Base-by-base conservation (phyloP, 2,888 invertebrate species). In the Drosophila borborema region DNA sequence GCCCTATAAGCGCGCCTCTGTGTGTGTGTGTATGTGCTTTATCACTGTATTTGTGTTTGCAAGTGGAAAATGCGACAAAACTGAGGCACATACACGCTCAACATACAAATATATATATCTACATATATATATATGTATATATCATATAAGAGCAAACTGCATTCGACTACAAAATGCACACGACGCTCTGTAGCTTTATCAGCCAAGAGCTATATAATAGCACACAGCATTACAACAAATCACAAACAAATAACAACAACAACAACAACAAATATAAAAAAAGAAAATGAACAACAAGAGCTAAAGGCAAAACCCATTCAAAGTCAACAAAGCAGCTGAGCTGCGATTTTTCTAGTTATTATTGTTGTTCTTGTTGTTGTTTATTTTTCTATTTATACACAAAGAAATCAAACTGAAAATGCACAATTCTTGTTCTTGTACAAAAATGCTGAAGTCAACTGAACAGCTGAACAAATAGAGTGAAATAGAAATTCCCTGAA, bases 31-130 rank as follows among this genome's bases (percentile, higher is more conserved):
- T 56, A 8, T 51, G 34, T 53, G 10, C 43, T 40, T 16, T 43
- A 46, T 31, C 18, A n/a, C 18, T 58, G 18, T 64, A 41, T 31
- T n/a, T 40, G 55, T 38, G 58, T 34, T 66, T 56, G 78, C 65
- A 83, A 86, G 81, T 65, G 81, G 89, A 88, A 88, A 83, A 77
- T 86, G 74, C 68, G 72, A 83, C 71, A 63, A 74, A 68, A 80
- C 65, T 66, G 60, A 80, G 61, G 65, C 67, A 82, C 83, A 64
- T 60, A 60, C 56, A 45, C 53, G 49, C 59, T 48, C 12, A 3
- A 46, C 1, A 46, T 20, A 12, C 7, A 18, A 4, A 18, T 20
- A 28, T 16, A 28, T 28, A 28, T n/a, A 31, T 5, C 12, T 2
- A 31, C 3, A 14, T 9, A 10, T n/a, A 10, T 1, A 38, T 14